Evolutionary conservation across 2,113 vertebrate species (phyloP).

Genomic region (Sinocyclocheilus anophthalmus): DNA sequence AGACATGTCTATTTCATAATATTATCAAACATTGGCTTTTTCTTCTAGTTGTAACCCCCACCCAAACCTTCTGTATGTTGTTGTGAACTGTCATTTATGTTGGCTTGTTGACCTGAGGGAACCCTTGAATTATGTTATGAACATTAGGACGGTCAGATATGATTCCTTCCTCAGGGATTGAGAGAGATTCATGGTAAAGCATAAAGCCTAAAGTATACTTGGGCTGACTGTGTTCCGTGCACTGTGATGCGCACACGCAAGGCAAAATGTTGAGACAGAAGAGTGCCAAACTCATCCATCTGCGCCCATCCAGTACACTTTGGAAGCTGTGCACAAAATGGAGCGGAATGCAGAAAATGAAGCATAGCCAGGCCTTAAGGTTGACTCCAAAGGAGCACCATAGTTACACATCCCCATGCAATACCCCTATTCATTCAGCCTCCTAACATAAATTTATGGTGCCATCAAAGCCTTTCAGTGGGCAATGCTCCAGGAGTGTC

Average conservation of each 20-base stretch:
- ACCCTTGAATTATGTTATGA: neutral
- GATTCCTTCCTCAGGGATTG: neutral
- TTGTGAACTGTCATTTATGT: neutral
- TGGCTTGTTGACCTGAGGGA: neutral
- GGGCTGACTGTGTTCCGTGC: too few species aligned
- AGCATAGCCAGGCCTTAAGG: constrained; percentile 39
- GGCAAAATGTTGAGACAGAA: neutral
- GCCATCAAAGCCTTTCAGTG: constrained; percentile 32
- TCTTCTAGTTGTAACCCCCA: neutral
- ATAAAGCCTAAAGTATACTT: constrained; percentile 36
- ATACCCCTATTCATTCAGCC: constrained; percentile 67
- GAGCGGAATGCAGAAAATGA: neutral
- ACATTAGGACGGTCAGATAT: neutral
- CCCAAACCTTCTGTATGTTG: neutral
- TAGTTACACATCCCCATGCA: constrained; percentile 57
- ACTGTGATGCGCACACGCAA: neutral
- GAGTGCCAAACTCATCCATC: neutral
- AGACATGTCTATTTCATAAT: neutral
- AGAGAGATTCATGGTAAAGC: constrained; percentile 57
- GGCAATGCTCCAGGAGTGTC: constrained; percentile 14
- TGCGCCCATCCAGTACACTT: neutral
- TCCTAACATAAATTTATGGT: constrained; percentile 42
- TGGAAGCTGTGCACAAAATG: neutral
- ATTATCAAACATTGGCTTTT: neutral
- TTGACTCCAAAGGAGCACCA: constrained; percentile 62